Conservation (phyloP, 2,113 vertebrate genomes). For the Bubalus kerabau region DNA sequence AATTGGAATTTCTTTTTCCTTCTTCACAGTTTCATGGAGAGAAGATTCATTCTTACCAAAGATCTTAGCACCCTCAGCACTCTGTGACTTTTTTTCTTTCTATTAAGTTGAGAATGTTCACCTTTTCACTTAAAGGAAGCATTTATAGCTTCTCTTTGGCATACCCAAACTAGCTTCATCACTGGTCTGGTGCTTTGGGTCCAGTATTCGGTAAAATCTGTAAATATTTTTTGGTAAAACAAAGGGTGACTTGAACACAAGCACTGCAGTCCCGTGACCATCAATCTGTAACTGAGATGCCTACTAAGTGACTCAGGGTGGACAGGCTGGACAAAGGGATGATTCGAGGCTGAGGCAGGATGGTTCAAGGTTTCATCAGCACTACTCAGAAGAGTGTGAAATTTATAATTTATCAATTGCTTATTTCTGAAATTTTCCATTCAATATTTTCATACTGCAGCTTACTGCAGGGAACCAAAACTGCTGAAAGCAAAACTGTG, state of each 20-base stretch:
- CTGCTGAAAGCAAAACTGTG: neutral
- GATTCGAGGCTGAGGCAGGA: neutral
- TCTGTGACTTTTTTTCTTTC: neutral
- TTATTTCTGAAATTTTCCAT: neutral
- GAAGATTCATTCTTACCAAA: neutral
- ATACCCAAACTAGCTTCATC: neutral
- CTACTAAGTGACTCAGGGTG: neutral
- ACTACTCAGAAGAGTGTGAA: neutral
- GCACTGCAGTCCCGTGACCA: neutral
- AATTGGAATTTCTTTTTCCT: neutral
- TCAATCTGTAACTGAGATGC: neutral
- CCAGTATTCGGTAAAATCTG: neutral
- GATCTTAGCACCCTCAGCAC: neutral
- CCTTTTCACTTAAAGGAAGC: neutral
- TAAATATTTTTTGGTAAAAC: neutral
- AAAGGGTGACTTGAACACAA: neutral
- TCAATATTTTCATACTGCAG: neutral
- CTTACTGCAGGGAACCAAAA: neutral
- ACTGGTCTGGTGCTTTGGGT: neutral
- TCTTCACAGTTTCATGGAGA: neutral
- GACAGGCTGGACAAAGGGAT: neutral
- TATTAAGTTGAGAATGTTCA: neutral
- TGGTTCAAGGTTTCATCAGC: neutral
- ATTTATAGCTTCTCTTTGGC: neutral
- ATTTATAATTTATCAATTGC: neutral